These are phyloP conservation scores for Parus major DNA, from an alignment of 2,113 vertebrate species.

Conservation along the genomic window DNA sequence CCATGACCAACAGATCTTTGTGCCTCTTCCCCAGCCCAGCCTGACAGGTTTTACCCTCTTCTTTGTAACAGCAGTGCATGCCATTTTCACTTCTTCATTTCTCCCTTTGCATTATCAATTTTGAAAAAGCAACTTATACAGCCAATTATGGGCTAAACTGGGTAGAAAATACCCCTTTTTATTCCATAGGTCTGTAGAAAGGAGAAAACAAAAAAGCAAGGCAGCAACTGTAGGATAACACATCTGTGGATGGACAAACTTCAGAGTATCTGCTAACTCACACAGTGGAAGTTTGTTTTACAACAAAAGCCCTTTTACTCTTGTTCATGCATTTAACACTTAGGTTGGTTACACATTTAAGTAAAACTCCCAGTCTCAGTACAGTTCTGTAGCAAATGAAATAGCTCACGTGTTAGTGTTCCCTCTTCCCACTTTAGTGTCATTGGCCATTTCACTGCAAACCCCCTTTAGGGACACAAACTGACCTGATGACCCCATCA, in stretches of 20 bases:
- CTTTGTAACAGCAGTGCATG: not conserved
- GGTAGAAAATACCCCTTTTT: not conserved
- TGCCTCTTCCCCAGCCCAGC: not conserved
- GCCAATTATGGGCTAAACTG: not conserved
- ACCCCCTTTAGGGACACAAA: not conserved
- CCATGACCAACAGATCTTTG: not conserved
- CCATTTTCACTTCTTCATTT: not conserved
- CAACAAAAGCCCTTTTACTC: not conserved
- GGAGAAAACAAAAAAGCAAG: not conserved
- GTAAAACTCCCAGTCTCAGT: not conserved
- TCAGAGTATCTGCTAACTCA: not conserved
- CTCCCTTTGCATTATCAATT: not conserved
- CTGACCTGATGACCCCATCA: not conserved
- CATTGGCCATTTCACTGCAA: not conserved
- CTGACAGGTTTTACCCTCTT: not conserved
- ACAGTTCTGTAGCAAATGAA: not conserved
- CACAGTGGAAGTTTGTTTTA: not conserved
- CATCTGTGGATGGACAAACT: not conserved
- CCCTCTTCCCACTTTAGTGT: not conserved
- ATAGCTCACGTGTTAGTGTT: not conserved
- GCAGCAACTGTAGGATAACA: not conserved
- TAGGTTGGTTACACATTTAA: no score
- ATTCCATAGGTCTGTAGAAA: not conserved
- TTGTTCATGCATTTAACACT: not conserved
- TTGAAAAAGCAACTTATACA: not conserved